Conservation (phyloP, 2,888 invertebrate genomes). For the Lepidochrysops patricia region DNA sequence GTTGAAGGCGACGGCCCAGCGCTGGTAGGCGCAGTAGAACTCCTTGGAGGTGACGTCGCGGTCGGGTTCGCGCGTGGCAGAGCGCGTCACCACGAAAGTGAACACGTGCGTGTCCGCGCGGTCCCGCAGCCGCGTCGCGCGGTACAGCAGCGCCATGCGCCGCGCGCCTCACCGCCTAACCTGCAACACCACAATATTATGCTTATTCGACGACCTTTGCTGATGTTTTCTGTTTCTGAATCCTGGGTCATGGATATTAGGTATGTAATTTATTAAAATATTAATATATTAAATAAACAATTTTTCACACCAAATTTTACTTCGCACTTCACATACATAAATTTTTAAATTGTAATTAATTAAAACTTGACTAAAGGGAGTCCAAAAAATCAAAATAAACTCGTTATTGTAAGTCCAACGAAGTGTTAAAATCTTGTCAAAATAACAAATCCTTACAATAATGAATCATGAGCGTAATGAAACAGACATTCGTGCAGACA, state of each 20-base stretch:
- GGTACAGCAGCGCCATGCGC: conserved; percentile 85
- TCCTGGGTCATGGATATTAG: too few species aligned
- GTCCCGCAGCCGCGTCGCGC: conserved; percentile 88
- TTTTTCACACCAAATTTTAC: too few species aligned
- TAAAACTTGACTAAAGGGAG: too few species aligned
- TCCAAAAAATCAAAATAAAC: not conserved
- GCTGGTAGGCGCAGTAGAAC: conserved; percentile 86
- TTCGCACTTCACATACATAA: too few species aligned
- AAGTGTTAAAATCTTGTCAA: not conserved
- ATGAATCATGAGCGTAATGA: not conserved
- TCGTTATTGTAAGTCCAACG: not conserved
- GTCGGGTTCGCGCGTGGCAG: conserved; percentile 83
- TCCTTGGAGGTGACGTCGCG: conserved; percentile 88
- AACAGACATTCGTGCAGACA: not conserved
- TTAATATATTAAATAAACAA: too few species aligned
- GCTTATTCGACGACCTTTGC: too few species aligned
- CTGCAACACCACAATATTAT: too few species aligned
- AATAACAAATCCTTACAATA: not conserved
- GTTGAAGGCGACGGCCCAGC: conserved; percentile 87
- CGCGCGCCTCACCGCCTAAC: conserved; percentile 48
- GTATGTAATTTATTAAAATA: too few species aligned
- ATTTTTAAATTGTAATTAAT: too few species aligned
- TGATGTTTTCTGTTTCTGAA: too few species aligned
- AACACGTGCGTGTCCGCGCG: conserved; percentile 88
- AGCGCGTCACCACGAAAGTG: conserved; percentile 87